These are phyloP conservation scores for Colaptes auratus DNA, from an alignment of 2,113 vertebrate species.

Conservation along the genomic window DNA sequence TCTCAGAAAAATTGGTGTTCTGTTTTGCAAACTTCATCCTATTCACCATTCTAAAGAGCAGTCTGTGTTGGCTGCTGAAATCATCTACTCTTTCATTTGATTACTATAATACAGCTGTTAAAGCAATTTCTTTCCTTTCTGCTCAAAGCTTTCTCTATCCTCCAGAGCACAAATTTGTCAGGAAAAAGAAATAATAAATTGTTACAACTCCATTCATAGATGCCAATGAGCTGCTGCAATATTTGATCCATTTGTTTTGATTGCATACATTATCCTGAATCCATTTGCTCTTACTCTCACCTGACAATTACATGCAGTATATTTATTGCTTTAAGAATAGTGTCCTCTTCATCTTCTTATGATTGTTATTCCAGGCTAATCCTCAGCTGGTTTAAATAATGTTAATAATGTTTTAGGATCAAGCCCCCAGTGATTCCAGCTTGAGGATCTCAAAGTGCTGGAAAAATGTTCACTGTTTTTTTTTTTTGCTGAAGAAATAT, in stretches of 20 bases:
- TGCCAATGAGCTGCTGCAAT: neutral
- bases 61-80: neutral
- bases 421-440: neutral
- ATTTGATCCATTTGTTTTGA: neutral
- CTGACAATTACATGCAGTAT: neutral
- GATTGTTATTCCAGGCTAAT: neutral
- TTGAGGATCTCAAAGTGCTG: neutral
- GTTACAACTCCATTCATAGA: neutral
- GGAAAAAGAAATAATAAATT: neutral
- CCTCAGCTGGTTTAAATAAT: neutral
- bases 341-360: neutral
- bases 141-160: neutral
- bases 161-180: neutral
- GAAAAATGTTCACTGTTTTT: neutral
- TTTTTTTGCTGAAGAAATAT: neutral
- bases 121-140: conserved; percentile 6
- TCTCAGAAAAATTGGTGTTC: neutral
- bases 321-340: neutral
- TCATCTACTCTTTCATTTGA: neutral
- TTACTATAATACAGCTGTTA: neutral
- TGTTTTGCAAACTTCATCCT: neutral
- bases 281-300: neutral
- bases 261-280: neutral
- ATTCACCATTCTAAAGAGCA: neutral
- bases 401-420: neutral